These are phyloP conservation scores for Edolisoma coerulescens DNA, from an alignment of 2,113 vertebrate genomes.

Conservation along the genomic window DNA sequence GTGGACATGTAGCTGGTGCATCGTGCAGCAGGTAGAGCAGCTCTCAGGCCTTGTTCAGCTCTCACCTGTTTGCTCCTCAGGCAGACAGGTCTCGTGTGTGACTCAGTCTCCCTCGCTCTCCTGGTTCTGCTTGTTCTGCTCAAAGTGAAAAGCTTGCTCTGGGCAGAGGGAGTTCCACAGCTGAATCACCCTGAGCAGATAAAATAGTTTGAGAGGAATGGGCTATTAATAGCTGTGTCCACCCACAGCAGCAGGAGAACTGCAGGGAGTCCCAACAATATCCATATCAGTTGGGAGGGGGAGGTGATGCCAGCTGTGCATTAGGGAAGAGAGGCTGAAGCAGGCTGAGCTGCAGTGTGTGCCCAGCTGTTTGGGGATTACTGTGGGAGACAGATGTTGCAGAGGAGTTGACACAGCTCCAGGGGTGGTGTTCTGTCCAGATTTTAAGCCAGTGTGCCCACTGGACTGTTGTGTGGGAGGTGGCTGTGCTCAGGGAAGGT, in stretches of 20 bases:
- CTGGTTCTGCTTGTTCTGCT: neutral
- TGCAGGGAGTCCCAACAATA: neutral
- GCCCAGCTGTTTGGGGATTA: neutral
- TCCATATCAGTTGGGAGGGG: neutral
- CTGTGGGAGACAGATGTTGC: neutral
- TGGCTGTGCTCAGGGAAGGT: neutral
- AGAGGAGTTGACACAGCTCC: neutral
- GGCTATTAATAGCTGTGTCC: slow-evolving; percentile 30
- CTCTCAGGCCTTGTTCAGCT: neutral
- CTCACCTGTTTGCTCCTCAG: neutral
- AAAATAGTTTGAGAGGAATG: neutral
- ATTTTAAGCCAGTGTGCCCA: neutral
- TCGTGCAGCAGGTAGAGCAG: neutral
- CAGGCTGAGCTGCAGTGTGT: neutral
- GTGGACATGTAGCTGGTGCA: neutral
- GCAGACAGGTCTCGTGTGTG: neutral
- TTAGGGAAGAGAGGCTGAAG: neutral
- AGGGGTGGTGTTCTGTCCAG: neutral
- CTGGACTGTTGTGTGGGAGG: neutral
- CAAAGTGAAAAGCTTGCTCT: neutral
- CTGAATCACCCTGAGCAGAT: slow-evolving; percentile 6
- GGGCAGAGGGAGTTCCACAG: neutral
- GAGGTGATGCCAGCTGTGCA: neutral
- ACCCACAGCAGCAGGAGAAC: neutral
- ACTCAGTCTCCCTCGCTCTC: neutral